These are phyloP conservation scores for Acrocephalus scirpaceus DNA, from an alignment of 2,797 vertebrate species.

Conservation along the genomic window DNA sequence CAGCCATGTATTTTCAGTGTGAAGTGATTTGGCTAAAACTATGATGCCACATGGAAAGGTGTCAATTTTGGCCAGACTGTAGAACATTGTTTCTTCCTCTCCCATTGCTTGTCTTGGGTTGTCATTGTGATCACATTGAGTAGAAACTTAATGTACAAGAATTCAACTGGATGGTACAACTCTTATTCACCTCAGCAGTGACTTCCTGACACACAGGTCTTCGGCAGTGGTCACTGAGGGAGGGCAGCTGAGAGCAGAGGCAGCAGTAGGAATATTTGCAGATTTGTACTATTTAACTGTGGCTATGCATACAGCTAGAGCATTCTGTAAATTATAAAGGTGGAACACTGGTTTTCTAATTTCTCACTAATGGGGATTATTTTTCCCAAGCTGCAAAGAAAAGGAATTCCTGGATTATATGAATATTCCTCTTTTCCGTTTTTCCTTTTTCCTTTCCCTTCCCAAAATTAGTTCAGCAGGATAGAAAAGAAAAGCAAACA, in stretches of 20 bases:
- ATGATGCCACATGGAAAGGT: rapidly evolving
- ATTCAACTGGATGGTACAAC: not conserved
- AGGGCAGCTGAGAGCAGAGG: not conserved
- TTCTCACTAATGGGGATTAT: not conserved
- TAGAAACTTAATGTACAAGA: not conserved
- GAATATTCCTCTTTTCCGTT: rapidly evolving
- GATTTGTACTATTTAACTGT: not conserved
- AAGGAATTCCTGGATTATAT: not conserved
- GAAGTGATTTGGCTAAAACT: not conserved
- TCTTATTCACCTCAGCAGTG: not conserved
- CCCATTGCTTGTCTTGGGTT: not conserved
- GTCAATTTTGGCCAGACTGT: not conserved
- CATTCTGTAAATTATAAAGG: not conserved
- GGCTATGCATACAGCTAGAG: not conserved
- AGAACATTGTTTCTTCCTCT: not conserved
- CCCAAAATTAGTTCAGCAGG: not conserved
- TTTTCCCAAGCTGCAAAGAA: not conserved
- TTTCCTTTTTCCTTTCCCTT: not conserved
- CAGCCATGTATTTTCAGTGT: not conserved
- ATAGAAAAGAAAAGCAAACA: not conserved
- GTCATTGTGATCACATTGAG: not conserved
- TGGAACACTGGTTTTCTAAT: not conserved
- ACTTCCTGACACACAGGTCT: not conserved
- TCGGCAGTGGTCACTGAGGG: not conserved
- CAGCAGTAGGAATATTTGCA: not conserved